A percentile compares a stretch with the other conserved stretches of the same genome.
Evolutionary conservation across 2,888 invertebrate genomes (phyloP).

Genomic region (Amphipoea oculea): DNA sequence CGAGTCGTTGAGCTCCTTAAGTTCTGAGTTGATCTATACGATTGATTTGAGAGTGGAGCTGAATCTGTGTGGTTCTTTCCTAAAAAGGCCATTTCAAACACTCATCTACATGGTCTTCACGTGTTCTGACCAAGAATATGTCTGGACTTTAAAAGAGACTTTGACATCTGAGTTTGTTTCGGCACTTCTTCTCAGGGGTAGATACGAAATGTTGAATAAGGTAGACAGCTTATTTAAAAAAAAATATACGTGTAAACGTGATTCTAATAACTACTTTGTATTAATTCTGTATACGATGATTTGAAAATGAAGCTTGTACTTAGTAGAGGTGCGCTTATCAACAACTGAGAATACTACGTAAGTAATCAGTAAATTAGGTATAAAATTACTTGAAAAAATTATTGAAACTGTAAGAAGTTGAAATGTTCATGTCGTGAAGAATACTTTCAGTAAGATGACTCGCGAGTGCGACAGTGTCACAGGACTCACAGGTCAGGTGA

Average conservation of each 20-base stretch:
- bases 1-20: not conserved
- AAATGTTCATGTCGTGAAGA: not conserved
- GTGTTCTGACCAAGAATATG: not conserved
- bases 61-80: too few relatives aligned
- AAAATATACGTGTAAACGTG: not conserved
- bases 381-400: not conserved
- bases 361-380: not conserved
- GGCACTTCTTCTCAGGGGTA: not conserved
- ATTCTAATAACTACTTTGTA: not conserved
- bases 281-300: not conserved
- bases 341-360: not conserved
- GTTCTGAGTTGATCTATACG: not conserved
- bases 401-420: not conserved
- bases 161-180: not conserved
- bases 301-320: not conserved
- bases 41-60: not conserved
- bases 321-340: not conserved
- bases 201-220: not conserved
- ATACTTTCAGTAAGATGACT: not conserved
- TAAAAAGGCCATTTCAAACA: not conserved
- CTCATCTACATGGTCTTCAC: not conserved
- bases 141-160: conserved; percentile 1
- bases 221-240: not conserved
- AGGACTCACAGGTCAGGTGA: not conserved
- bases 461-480: not conserved